Percentiles rank a stretch among this genome's conserved stretches.
Evolutionary conservation across 1,140 invertebrate species (phyloP).

Genomic region (Odontomachus brunneus): DNA sequence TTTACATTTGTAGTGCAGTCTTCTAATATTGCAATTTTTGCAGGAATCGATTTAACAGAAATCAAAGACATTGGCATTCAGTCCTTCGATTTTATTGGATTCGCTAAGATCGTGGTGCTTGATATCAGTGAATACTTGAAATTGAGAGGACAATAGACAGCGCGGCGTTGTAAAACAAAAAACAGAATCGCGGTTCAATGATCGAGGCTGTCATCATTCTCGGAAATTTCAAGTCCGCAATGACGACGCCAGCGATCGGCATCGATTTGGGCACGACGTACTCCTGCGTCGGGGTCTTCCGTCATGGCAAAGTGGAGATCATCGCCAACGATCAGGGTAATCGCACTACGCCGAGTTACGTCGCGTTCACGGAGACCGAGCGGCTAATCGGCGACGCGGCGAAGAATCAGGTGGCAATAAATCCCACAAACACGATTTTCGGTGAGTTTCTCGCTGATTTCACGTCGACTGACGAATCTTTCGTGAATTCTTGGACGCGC

Average conservation of each 20-base stretch:
- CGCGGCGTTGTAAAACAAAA: slow-evolving; percentile 21
- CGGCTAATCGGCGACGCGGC: slow-evolving; percentile 92
- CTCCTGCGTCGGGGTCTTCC: slow-evolving; percentile 91
- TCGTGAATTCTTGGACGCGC: neutral
- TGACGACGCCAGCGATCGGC: slow-evolving; percentile 87
- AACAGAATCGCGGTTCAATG: slow-evolving; percentile 45
- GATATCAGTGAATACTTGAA: slow-evolving; percentile 9
- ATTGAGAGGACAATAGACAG: slow-evolving; percentile 56
- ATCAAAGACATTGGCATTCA: slow-evolving; percentile 10
- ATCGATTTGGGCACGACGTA: slow-evolving; percentile 91
- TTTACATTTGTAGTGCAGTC: too few species aligned
- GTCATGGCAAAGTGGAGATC: slow-evolving; percentile 94
- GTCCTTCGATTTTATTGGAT: slow-evolving; percentile 16
- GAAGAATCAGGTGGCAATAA: slow-evolving; percentile 90
- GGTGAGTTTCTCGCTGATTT: slow-evolving; percentile 70
- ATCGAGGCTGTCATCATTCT: slow-evolving; percentile 14
- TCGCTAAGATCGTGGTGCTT: slow-evolving; percentile 29
- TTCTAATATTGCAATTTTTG: too few species aligned
- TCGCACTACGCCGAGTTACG: slow-evolving; percentile 93
- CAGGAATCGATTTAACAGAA: neutral
- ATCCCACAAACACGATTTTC: slow-evolving; percentile 90
- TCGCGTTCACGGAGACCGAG: slow-evolving; percentile 94
- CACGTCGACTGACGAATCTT: neutral
- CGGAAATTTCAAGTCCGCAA: slow-evolving; percentile 46
- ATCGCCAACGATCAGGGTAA: slow-evolving; percentile 96